Evolutionary conservation across 2,888 invertebrate genomes (phyloP).

Genomic region (Euplexia lucipara): DNA sequence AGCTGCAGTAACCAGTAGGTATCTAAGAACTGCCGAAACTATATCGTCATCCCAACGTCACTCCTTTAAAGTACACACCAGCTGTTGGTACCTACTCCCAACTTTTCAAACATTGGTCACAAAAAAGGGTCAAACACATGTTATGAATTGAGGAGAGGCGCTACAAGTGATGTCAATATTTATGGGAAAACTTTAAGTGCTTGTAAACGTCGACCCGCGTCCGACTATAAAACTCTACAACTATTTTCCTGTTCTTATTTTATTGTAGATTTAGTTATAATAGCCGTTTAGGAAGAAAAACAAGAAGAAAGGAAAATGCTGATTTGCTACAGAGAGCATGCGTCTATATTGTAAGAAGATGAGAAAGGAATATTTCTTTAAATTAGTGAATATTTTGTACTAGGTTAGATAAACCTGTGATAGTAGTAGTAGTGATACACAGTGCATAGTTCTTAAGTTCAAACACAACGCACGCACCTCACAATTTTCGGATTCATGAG

Average conservation of each 20-base stretch:
- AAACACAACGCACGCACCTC: no score
- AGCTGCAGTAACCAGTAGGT: background rate
- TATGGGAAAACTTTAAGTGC: constrained; percentile 76
- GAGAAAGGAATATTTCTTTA: no score
- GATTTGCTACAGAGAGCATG: no score
- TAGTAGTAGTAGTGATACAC: no score
- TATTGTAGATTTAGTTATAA: constrained; percentile 19
- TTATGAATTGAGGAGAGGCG: constrained; percentile 77
- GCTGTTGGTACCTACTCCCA: constrained; percentile 13
- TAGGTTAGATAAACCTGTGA: no score
- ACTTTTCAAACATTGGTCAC: constrained; percentile 52
- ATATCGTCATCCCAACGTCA: background rate
- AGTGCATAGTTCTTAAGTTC: no score
- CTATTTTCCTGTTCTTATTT: constrained; percentile 38
- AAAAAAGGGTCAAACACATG: constrained; percentile 78
- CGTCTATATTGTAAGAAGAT: no score
- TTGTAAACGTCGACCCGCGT: constrained; percentile 63
- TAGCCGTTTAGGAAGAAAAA: no score
- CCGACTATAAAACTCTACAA: constrained; percentile 49
- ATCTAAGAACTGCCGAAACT: background rate
- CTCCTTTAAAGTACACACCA: constrained; percentile 14
- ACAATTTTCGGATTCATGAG: no score
- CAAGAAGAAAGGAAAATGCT: no score
- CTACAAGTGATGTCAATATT: constrained; percentile 74
- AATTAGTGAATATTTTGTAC: no score